A percentile compares a stretch with the other conserved stretches of the same genome.
These are phyloP conservation scores for Lichenostomus cassidix DNA, from an alignment of 2,113 vertebrate genomes.

Conservation along the genomic window DNA sequence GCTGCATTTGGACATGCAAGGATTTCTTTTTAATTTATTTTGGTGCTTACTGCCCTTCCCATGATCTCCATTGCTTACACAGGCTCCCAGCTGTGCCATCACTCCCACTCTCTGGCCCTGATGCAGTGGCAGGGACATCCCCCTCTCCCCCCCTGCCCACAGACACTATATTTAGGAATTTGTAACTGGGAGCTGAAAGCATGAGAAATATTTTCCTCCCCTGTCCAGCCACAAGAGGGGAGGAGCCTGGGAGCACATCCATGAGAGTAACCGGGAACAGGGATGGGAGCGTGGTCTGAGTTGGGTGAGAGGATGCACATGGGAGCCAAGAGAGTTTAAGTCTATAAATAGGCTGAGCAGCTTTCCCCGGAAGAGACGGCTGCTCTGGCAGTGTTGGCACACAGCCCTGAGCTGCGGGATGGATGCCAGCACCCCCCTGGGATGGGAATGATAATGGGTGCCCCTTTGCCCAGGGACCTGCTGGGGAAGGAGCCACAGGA, in stretches of 20 bases:
- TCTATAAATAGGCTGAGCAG: not conserved
- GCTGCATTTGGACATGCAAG: fast-evolving
- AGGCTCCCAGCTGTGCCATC: not conserved
- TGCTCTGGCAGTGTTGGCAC: not conserved
- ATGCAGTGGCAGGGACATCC: fast-evolving
- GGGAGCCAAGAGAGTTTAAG: not conserved
- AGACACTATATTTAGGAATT: not conserved
- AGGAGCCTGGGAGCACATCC: not conserved
- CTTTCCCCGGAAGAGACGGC: fast-evolving
- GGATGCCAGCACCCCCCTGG: not conserved
- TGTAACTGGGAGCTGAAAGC: not conserved
- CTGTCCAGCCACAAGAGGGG: not conserved
- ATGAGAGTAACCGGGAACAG: fast-evolving
- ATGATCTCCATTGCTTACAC: fast-evolving
- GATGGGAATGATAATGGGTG: not conserved
- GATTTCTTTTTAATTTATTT: not conserved
- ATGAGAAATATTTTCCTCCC: conserved; percentile 12
- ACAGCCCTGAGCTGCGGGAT: fast-evolving
- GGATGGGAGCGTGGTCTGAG: not conserved
- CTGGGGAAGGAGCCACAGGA: conserved; percentile 86
- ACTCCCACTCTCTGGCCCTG: not conserved
- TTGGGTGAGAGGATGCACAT: not conserved
- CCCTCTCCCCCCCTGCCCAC: not conserved
- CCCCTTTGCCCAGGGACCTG: conserved; percentile 78
- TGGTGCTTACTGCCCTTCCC: fast-evolving